Evolutionary conservation across 2,797 vertebrate species (phyloP).

Genomic region (Falco naumanni): DNA sequence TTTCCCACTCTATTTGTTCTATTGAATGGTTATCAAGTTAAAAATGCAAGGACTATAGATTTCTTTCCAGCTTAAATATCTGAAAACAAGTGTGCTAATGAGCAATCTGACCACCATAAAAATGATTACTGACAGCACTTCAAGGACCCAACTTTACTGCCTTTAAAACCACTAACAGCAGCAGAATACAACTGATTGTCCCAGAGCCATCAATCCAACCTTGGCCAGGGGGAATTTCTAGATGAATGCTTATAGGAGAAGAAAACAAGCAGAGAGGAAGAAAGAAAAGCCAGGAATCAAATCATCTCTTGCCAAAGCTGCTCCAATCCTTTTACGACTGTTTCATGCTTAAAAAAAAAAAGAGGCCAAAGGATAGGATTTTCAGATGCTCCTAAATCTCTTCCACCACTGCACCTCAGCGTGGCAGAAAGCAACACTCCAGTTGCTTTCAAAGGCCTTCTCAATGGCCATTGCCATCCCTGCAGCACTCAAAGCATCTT

Average conservation of each 20-base stretch:
- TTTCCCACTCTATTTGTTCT: slow-evolving; percentile 57
- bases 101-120: slow-evolving; percentile 50
- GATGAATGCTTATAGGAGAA: background rate
- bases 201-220: slow-evolving; percentile 24
- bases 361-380: background rate
- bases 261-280: background rate
- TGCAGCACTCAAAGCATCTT: background rate
- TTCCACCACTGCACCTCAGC: background rate
- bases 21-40: slow-evolving; percentile 64
- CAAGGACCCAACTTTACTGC: slow-evolving; percentile 24
- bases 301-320: background rate
- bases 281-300: background rate
- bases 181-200: background rate
- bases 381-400: background rate
- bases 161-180: slow-evolving; percentile 11
- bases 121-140: slow-evolving; percentile 58
- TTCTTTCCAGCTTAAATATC: slow-evolving; percentile 64
- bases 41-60: slow-evolving; percentile 71
- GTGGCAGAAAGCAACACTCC: background rate
- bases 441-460: background rate
- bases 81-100: slow-evolving; percentile 66
- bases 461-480: background rate
- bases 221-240: background rate
- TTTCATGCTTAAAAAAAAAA: background rate
- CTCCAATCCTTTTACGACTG: background rate